phyloP scores from a whole-genome alignment of 2,113 vertebrate species.

The Datnioides undecimradiatus region DNA sequence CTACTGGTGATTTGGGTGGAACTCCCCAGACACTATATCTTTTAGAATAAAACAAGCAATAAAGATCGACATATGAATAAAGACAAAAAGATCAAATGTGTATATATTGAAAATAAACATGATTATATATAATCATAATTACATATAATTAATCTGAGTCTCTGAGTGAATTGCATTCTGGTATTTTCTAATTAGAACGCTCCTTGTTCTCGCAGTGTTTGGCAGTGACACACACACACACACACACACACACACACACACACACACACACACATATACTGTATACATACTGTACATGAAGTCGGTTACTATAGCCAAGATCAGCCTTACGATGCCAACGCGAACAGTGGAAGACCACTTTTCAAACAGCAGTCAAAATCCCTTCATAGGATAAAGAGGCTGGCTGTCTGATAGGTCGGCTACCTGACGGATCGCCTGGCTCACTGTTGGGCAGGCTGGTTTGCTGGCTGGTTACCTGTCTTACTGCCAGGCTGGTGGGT shows the following conservation, averaged over 20 bases:
- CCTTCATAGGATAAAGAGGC: slow-evolving; percentile 13
- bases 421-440: slow-evolving; percentile 22
- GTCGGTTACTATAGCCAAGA: not conserved
- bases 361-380: slow-evolving; percentile 4
- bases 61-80: no score
- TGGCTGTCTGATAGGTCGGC: slow-evolving; percentile 25
- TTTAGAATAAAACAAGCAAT: no score
- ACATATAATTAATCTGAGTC: no score
- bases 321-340: not conserved
- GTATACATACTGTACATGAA: not conserved
- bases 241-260: not conserved
- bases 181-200: not conserved
- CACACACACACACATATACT: not conserved
- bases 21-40: no score
- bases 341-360: not conserved
- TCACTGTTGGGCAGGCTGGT: slow-evolving; percentile 29
- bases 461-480: slow-evolving; percentile 29
- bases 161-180: no score
- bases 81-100: no score
- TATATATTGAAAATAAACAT: no score
- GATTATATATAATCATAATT: no score
- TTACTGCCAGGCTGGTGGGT: slow-evolving; percentile 28
- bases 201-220: not conserved
- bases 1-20: no score
- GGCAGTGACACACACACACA: not conserved